A percentile compares a stretch with the other conserved stretches of the same genome.
These are phyloP conservation scores for Panagrolaimus sp. DNA, from an alignment of 1,140 invertebrate species.

Conservation along the genomic window DNA sequence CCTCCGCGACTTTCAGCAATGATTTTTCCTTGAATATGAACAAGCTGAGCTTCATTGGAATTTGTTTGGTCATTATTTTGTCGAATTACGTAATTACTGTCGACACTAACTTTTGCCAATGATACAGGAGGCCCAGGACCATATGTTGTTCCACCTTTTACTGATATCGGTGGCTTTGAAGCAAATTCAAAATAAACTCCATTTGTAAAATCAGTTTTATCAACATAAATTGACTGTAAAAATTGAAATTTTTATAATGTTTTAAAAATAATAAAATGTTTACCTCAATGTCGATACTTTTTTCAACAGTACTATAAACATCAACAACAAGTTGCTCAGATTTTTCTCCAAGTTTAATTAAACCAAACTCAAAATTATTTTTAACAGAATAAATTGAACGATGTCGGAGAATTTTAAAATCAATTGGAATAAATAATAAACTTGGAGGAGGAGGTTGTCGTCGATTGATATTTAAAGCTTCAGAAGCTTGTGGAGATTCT, in stretches of 20 bases:
- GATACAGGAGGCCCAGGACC: constrained; percentile 29
- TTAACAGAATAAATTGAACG: constrained; percentile 60
- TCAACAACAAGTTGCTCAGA: constrained; percentile 63
- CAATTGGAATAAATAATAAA: not conserved
- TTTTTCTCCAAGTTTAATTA: constrained; percentile 63
- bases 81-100: constrained; percentile 26
- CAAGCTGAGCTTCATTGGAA: constrained; percentile 2
- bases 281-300: constrained; percentile 42
- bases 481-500: not conserved
- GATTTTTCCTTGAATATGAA: constrained; percentile 28
- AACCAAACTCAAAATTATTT: constrained; percentile 77
- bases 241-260: too few relatives aligned
- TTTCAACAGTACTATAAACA: constrained; percentile 42
- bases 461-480: not conserved
- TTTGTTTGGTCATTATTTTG: constrained; percentile 14
- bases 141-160: constrained; percentile 27
- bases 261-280: too few relatives aligned
- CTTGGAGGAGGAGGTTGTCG: not conserved
- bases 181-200: constrained; percentile 44
- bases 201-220: constrained; percentile 25
- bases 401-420: not conserved
- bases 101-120: constrained; percentile 38
- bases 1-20: constrained; percentile 51
- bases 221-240: constrained; percentile 34
- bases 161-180: constrained; percentile 45